A percentile compares a stretch with the other conserved stretches of the same genome.
Conservation (phyloP, 1,140 invertebrate genomes). For the Oncopodura yosiiana region DNA sequence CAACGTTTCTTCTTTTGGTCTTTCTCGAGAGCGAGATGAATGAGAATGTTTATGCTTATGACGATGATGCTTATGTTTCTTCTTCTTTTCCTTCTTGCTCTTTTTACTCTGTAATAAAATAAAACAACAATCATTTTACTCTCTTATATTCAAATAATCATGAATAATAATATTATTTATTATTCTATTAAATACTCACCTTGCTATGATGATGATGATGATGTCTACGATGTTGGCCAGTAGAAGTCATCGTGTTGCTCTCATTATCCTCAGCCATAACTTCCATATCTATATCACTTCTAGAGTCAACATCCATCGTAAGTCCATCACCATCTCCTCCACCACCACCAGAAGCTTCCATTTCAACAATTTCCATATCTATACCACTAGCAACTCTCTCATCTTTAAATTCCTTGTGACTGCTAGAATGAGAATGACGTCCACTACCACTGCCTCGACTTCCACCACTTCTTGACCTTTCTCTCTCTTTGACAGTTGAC, state of each 20-base stretch:
- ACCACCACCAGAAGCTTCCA: neutral
- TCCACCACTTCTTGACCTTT: neutral
- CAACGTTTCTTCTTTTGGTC: conserved; percentile 50
- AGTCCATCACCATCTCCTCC: neutral
- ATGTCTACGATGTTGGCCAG: conserved; percentile 20
- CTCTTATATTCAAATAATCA: conserved; percentile 8
- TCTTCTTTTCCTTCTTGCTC: conserved; percentile 72
- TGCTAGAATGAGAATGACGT: neutral
- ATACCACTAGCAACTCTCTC: neutral
- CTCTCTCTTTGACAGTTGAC: neutral
- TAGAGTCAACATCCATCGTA: neutral
- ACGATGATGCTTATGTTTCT: conserved; percentile 65
- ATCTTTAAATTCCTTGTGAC: neutral
- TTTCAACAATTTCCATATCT: too few species aligned
- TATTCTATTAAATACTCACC: conserved; percentile 3
- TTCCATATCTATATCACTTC: conserved; percentile 5
- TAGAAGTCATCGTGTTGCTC: conserved; percentile 4
- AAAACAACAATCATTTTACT: conserved; percentile 15
- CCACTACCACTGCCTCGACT: conserved; percentile 2
- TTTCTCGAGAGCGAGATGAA: conserved; percentile 43
- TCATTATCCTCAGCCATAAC: neutral
- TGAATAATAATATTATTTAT: neutral
- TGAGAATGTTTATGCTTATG: conserved; percentile 41
- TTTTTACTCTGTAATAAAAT: conserved; percentile 53
- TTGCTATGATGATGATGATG: conserved; percentile 33